phyloP scores from a whole-genome alignment of 2,113 vertebrate species.

The Menura novaehollandiae region DNA sequence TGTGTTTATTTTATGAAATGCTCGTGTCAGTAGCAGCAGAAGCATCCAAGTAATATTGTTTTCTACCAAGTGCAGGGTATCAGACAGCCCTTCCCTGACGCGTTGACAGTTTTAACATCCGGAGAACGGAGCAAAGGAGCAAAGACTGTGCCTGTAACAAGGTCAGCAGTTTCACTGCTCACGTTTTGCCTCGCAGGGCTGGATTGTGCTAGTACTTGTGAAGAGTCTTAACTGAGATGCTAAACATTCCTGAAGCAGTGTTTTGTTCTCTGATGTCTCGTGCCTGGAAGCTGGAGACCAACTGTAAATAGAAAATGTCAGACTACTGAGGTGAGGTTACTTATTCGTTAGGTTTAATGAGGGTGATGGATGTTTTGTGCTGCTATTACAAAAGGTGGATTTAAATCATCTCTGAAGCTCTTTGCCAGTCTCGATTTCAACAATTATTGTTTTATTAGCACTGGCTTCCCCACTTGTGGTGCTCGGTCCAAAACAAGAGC shows the following conservation, averaged over 20 bases:
- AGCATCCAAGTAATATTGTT: neutral
- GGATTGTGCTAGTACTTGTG: neutral
- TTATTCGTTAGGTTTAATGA: neutral
- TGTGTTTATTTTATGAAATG: neutral
- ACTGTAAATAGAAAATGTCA: neutral
- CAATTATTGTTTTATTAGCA: neutral
- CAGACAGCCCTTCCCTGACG: neutral
- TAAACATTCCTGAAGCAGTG: neutral
- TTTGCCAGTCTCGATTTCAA: neutral
- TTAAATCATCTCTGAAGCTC: neutral
- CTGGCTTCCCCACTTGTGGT: neutral
- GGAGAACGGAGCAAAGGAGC: neutral
- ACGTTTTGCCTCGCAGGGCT: neutral
- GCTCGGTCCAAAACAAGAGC: neutral
- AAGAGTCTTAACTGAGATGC: neutral
- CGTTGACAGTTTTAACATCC: neutral
- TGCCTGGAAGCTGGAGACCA: neutral
- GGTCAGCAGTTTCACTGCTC: neutral
- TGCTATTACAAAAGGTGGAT: neutral
- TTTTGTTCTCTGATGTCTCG: neutral
- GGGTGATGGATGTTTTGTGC: fast-evolving
- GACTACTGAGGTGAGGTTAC: neutral
- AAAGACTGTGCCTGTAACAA: neutral
- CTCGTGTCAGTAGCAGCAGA: neutral
- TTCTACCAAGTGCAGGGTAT: neutral